Conservation (phyloP, 2,888 invertebrate genomes). For the Anagyrus pseudococci region DNA sequence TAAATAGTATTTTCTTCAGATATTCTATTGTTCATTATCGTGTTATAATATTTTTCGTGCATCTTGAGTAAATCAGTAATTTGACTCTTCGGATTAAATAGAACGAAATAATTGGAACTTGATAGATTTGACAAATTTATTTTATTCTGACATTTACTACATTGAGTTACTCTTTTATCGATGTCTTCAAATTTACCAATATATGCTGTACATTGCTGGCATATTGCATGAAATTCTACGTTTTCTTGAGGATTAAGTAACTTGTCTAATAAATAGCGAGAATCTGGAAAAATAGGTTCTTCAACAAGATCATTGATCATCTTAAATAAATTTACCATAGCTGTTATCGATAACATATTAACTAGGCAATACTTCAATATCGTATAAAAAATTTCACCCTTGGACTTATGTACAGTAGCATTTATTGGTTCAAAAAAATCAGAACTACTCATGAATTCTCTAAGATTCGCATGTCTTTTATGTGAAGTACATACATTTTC, state of each 20-base stretch:
- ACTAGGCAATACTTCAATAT: constrained; percentile 4
- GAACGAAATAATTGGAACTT: background rate
- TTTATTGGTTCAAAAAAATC: background rate
- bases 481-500: too few relatives aligned
- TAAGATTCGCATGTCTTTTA: background rate
- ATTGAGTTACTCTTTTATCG: background rate
- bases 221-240: constrained; percentile 14
- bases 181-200: constrained; percentile 9
- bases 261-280: constrained; percentile 1
- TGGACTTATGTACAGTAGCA: background rate
- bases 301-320: constrained; percentile 16
- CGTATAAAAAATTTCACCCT: constrained; percentile 21
- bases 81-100: background rate
- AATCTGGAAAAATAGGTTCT: constrained; percentile 7
- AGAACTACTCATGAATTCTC: background rate
- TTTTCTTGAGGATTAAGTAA: constrained; percentile 1
- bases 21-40: background rate
- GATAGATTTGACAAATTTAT: background rate
- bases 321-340: constrained; percentile 13
- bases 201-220: constrained; percentile 4
- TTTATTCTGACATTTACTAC: background rate
- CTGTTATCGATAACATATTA: constrained; percentile 10
- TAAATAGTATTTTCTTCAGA: background rate
- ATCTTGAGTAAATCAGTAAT: background rate
- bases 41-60: background rate